These are phyloP conservation scores for Paramormyrops hopkinsi DNA, from an alignment of 2,797 vertebrate genomes.

Conservation along the genomic window DNA sequence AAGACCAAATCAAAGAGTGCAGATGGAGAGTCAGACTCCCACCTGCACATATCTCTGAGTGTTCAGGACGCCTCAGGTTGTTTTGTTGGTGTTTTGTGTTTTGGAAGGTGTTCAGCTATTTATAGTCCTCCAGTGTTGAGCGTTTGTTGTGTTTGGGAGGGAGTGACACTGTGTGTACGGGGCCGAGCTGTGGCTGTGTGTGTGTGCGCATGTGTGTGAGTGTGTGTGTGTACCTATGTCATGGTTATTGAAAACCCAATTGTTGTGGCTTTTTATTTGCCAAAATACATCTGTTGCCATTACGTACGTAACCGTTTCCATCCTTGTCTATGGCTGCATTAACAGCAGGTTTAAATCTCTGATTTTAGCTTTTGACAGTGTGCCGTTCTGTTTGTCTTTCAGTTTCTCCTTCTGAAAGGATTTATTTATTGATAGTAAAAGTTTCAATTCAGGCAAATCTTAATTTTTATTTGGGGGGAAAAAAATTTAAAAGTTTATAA, in stretches of 20 bases:
- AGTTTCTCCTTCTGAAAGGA: neutral
- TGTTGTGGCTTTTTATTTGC: neutral
- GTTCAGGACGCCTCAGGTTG: neutral
- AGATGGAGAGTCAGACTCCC: constrained; percentile 36
- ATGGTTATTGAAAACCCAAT: neutral
- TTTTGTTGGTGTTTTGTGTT: neutral
- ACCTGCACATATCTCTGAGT: constrained; percentile 26
- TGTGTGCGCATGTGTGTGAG: neutral
- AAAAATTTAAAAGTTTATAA: neutral
- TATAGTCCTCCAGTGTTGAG: neutral
- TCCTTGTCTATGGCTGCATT: neutral
- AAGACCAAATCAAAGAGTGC: constrained; percentile 21
- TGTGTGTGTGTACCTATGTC: neutral
- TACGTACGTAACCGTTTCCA: neutral
- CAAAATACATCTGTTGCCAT: neutral
- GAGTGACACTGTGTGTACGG: neutral
- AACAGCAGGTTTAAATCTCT: neutral
- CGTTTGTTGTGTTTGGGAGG: neutral
- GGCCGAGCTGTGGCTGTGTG: neutral
- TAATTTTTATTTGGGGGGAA: neutral
- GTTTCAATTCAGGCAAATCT: neutral
- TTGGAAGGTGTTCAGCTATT: neutral
- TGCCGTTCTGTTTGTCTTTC: neutral
- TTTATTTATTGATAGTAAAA: neutral
- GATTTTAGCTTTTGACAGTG: neutral